phyloP scores from a whole-genome alignment of 2,888 invertebrate genomes.

The Standfussiana lucernea region DNA sequence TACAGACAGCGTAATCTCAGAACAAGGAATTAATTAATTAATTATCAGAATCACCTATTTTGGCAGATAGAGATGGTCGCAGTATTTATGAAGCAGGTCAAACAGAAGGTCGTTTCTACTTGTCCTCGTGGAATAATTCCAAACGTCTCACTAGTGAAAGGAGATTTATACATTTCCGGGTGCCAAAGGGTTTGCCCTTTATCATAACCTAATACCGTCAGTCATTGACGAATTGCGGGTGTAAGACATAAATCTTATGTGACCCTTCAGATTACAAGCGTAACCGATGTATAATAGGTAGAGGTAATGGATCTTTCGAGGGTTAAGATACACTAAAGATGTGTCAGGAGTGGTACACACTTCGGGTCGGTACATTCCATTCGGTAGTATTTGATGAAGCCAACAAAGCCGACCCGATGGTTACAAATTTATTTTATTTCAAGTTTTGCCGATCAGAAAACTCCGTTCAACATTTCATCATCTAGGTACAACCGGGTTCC shows the following conservation, averaged over 20 bases:
- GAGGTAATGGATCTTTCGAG: constrained; percentile 20
- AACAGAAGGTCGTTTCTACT: background rate
- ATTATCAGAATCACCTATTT: background rate
- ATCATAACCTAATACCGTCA: constrained; percentile 31
- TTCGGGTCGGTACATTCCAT: background rate
- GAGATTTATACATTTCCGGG: constrained; percentile 34
- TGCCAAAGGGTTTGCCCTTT: constrained; percentile 9
- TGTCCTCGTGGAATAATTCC: constrained; percentile 1
- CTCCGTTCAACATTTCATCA: background rate
- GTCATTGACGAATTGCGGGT: constrained; percentile 37
- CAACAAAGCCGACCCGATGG: background rate
- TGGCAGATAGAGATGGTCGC: background rate
- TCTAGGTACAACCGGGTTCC: background rate
- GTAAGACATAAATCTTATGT: constrained; percentile 35
- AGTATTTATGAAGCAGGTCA: background rate
- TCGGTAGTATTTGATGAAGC: background rate
- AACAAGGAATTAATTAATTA: too few relatives aligned
- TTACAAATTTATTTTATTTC: background rate
- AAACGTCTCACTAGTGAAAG: constrained; percentile 4
- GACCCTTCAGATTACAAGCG: constrained; percentile 14
- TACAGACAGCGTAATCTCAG: accelerated
- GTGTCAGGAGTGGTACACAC: background rate
- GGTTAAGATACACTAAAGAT: constrained; percentile 9
- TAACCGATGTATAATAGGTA: constrained; percentile 5
- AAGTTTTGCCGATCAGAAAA: background rate